Evolutionary conservation across 2,113 vertebrate genomes (phyloP), one percentile per base, ranked within the genome.

Genomic region (Phodopus roborovskii): DNA sequence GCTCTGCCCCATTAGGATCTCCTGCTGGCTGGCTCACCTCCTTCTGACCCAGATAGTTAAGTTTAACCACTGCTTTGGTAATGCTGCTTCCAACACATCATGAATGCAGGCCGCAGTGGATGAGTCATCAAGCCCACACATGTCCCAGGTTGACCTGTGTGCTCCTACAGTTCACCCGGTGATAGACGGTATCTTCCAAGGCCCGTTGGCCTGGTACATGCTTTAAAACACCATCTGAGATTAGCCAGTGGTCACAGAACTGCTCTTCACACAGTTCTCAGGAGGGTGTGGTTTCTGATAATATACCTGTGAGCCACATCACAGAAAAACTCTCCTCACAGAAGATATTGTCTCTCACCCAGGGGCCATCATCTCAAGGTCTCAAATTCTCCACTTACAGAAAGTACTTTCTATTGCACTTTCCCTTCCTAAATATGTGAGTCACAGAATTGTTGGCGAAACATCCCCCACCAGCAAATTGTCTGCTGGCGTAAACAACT

Each of bases 1-100:
- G 98, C 99, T 15, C 98, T 99, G 98, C 99, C 99, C 81, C 98
- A 99, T 98, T 99, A 99, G 98, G 97, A 96, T 85, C 92, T 97
- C 99, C 99, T 97, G 96, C 97, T 90, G 95, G 98, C 97, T 95
- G 96, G 97, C 82, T 94, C 94, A 95, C 96, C 96, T 96, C 92
- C 83, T 98, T 88, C 92, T 98, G 97, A 95, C 96, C 95, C 97
- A 96, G 94, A 92, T 97, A 98, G 96, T 97, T 98, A 90, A 92
- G 94, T 97, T 98, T 98, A 97, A 97, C 98, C 98, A 99, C 98
- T 98, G 98, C 98, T 99, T 99, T 98, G 97, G 97, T 96, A 98
- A 98, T 98, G 98, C 98, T 98, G 99, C 98, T 99, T 98, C 97
- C 96, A 98, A 98, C 96, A 98, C 97, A 98, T 98, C 98, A 97